Conservation (phyloP, 2,888 invertebrate genomes). For the Gortyna flavago region DNA sequence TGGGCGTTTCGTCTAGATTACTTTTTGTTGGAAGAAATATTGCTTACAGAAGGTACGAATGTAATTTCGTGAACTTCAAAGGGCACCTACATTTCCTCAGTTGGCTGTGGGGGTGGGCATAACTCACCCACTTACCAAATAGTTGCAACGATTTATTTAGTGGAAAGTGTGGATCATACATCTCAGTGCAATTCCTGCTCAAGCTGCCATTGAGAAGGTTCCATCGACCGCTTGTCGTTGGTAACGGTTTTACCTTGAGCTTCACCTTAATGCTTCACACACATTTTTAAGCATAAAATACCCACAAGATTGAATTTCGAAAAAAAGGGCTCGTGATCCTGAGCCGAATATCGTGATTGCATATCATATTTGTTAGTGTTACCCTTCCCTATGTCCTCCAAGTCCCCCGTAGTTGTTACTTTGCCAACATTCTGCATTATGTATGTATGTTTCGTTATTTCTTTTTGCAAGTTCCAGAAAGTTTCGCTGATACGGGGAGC, state of each 20-base stretch:
- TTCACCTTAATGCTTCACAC: too few species aligned
- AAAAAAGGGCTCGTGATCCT: background rate
- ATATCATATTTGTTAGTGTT: conserved; percentile 1
- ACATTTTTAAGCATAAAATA: too few species aligned
- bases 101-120: background rate
- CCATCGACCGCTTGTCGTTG: too few species aligned
- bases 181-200: too few species aligned
- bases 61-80: conserved; percentile 48
- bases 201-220: too few species aligned
- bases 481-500: conserved; percentile 44
- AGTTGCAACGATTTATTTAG: conserved; percentile 24
- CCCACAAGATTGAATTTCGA: background rate
- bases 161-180: background rate
- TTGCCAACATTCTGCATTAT: conserved; percentile 60
- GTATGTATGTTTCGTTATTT: conserved; percentile 57
- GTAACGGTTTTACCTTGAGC: too few species aligned
- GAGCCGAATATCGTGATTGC: background rate
- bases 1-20: conserved; percentile 52
- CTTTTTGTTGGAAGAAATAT: conserved; percentile 56
- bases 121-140: conserved; percentile 32
- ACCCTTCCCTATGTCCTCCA: conserved; percentile 25
- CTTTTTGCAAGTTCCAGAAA: conserved; percentile 53
- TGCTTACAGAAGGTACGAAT: conserved; percentile 33
- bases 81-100: conserved; percentile 10
- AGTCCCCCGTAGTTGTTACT: conserved; percentile 40